phyloP scores from a whole-genome alignment of 2,113 vertebrate species.

The Raja brachyura region DNA sequence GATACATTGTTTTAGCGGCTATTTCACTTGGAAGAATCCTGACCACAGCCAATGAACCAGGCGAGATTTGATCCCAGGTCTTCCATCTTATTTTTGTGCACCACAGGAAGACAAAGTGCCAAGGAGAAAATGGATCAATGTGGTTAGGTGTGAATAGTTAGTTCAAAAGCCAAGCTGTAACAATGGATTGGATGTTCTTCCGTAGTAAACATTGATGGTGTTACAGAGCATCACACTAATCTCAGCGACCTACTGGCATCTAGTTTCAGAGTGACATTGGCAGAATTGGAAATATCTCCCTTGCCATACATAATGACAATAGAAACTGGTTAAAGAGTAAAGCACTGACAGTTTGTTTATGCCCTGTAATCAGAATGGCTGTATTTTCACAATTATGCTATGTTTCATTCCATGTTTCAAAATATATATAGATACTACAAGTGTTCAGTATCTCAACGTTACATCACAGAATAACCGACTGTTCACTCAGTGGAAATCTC shows the following conservation, averaged over 20 bases:
- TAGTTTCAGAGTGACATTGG: not conserved
- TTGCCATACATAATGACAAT: not conserved
- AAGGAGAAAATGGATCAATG: not conserved
- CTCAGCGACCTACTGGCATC: not conserved
- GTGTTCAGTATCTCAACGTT: conserved; percentile 41
- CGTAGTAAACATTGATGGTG: not conserved
- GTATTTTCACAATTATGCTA: not conserved
- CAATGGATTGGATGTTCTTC: not conserved
- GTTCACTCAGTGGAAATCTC: conserved; percentile 52
- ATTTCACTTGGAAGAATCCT: not conserved
- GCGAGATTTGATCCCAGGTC: not conserved
- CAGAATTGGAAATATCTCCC: not conserved
- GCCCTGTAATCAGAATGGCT: not conserved
- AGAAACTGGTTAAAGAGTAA: not conserved
- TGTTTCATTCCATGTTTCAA: not conserved
- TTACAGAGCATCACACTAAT: not conserved
- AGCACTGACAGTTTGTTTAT: not conserved
- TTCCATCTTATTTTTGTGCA: not conserved
- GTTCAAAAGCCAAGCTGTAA: not conserved
- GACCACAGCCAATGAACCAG: not conserved
- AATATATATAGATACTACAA: not conserved
- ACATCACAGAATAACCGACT: conserved; percentile 45
- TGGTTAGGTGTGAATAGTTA: not conserved
- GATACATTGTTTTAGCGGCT: not conserved
- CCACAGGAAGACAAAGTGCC: not conserved